Base-by-base conservation (phyloP, 2,888 invertebrate species). In the Nipponacmea schrenckii region DNA sequence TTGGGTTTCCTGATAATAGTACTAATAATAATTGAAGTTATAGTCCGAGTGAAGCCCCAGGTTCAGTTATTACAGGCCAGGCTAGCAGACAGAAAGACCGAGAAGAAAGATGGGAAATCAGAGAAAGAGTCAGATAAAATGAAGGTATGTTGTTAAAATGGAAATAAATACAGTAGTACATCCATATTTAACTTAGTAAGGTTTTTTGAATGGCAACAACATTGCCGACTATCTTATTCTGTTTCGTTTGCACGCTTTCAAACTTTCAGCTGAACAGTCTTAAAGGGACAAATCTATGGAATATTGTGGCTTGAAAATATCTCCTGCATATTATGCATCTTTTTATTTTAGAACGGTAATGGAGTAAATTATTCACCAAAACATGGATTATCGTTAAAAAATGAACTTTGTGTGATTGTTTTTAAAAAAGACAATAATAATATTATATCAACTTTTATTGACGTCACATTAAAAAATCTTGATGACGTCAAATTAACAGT, bases 371-470 rank as follows among this genome's bases (percentile, higher is more conserved):
- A 79, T 45, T 83, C 82, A 14, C 82, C 83, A 1, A 84, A 84
- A 74, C 81, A 82, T 65, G 76, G 77, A 0, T 67, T 75, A 17
- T 75, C 75, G 39, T 73, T 83, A 31, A 80, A 78, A 15, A 82
- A 83, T 26, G 84, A 85, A 69, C 70, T 84, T 46, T 84, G 83
- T 67, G 72, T 84, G 8, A 77, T 83, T 0, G 74, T 80, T 15
- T 82, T 84, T 63, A 80, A 80, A 69, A 74, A 78, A 48, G 79
- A 81, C 50, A 79, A 79, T 69, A 73, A 78, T 20, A 78, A 82
- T 48, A 74, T 82, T 45, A 78, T 78, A 24, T 64, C 77, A 17
- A 78, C 80, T n/a, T 70, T 83, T 14, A 72, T 78, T 17, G 83
- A 84, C 31, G 70, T 79, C n/a, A 76, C 83, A 71, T 63, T 84